Conservation (phyloP, 2,113 vertebrate genomes). For the Monopterus albus region DNA sequence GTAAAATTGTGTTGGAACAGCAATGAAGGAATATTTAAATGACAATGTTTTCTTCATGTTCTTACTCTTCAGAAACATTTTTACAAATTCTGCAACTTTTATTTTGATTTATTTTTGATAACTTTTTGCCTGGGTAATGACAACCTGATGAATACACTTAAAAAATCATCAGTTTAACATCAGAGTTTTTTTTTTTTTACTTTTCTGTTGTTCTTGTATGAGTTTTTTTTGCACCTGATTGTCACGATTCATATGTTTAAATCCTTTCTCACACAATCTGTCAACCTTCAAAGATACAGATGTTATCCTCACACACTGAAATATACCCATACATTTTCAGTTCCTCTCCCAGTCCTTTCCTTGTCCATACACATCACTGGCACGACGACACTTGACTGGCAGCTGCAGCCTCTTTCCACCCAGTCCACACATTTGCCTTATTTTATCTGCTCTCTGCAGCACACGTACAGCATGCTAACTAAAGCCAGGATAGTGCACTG, state of each 20-base stretch:
- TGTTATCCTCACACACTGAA: neutral
- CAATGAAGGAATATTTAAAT: neutral
- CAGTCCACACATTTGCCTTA: slow-evolving; percentile 28
- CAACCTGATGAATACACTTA: neutral
- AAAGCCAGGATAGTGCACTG: slow-evolving; percentile 19
- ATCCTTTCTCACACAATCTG: slow-evolving; percentile 7
- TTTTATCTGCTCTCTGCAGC: slow-evolving; percentile 44
- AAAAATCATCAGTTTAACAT: slow-evolving; percentile 16
- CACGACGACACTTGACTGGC: slow-evolving; percentile 19
- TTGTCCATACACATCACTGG: slow-evolving; percentile 16
- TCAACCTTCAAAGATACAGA: neutral
- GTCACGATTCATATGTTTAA: too few relatives aligned
- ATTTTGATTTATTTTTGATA: slow-evolving; percentile 3
- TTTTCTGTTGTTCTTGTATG: slow-evolving; percentile 27
- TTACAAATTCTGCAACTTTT: slow-evolving; percentile 1
- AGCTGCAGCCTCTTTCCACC: slow-evolving; percentile 2
- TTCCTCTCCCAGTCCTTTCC: neutral
- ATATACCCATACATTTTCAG: neutral
- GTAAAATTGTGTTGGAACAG: neutral
- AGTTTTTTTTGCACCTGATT: too few relatives aligned
- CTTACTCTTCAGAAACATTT: neutral
- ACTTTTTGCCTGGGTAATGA: slow-evolving; percentile 28
- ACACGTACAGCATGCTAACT: slow-evolving; percentile 41
- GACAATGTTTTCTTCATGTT: neutral
- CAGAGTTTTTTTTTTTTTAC: too few relatives aligned